Percentiles rank a stretch among this genome's conserved stretches.
These are phyloP conservation scores for Rhizomys pruinosus DNA, from an alignment of 2,113 vertebrate species.

Conservation along the genomic window DNA sequence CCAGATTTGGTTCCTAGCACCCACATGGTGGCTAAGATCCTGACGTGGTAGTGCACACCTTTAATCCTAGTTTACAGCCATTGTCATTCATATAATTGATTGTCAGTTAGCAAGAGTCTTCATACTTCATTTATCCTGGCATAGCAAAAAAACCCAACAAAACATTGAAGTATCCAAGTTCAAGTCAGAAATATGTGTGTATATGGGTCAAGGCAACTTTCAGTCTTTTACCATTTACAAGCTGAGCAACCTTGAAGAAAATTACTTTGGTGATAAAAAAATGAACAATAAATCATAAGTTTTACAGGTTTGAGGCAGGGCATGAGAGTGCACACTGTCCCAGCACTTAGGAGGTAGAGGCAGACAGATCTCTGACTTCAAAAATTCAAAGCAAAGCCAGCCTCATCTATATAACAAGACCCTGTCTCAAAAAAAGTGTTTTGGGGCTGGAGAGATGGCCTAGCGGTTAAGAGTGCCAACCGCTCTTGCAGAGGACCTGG, in stretches of 20 bases:
- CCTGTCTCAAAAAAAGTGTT: too few relatives aligned
- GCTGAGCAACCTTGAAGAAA: constrained; percentile 47
- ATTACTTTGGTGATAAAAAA: constrained; percentile 61
- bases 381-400: too few relatives aligned
- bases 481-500: too few relatives aligned
- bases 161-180: background rate
- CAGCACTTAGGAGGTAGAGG: too few relatives aligned
- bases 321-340: too few relatives aligned
- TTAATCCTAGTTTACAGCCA: constrained; percentile 38
- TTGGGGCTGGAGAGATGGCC: too few relatives aligned
- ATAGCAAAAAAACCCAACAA: background rate
- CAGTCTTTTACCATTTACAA: constrained; percentile 49
- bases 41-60: too few relatives aligned
- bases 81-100: constrained; percentile 25
- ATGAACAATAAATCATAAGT: constrained; percentile 19
- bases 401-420: too few relatives aligned
- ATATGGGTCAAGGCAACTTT: background rate
- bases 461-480: too few relatives aligned
- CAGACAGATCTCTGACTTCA: too few relatives aligned
- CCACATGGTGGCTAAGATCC: too few relatives aligned
- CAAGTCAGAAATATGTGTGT: constrained; percentile 38
- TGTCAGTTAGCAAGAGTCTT: constrained; percentile 39
- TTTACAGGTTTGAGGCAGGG: constrained; percentile 34
- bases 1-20: too few relatives aligned
- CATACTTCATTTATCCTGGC: background rate